A percentile compares a stretch with the other conserved stretches of the same genome.
Conservation (phyloP, 2,113 vertebrate species). For the Lynx canadensis region DNA sequence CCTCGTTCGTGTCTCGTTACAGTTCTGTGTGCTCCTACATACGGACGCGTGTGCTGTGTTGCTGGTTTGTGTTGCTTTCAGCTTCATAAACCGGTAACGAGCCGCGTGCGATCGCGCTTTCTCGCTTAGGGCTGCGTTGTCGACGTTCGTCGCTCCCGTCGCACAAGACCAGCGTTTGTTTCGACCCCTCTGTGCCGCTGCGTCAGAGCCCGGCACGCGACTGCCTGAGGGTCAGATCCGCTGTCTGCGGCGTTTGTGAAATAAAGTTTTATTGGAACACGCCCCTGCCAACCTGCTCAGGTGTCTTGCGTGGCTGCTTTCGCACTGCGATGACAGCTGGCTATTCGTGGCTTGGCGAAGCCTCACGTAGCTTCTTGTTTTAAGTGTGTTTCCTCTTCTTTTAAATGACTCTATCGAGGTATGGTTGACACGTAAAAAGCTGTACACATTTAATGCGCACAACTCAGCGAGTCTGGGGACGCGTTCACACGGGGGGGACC, state of each 20-base stretch:
- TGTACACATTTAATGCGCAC: background rate
- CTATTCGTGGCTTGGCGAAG: fast-evolving
- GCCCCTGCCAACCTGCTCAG: fast-evolving
- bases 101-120: fast-evolving
- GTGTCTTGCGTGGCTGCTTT: fast-evolving
- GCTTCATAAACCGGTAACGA: fast-evolving
- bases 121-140: fast-evolving
- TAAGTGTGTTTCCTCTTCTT: background rate
- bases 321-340: fast-evolving
- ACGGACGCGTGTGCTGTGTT: fast-evolving
- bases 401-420: background rate
- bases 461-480: background rate
- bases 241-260: background rate
- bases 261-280: background rate
- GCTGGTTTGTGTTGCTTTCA: fast-evolving
- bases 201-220: fast-evolving
- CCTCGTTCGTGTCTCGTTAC: fast-evolving
- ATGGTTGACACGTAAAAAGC: background rate
- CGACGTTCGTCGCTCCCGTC: fast-evolving
- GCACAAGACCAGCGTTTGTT: fast-evolving
- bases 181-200: fast-evolving
- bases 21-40: fast-evolving
- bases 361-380: background rate
- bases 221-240: fast-evolving
- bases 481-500: background rate